These are phyloP conservation scores for Macrobrachium rosenbergii DNA, from an alignment of 1,140 invertebrate species.

Conservation along the genomic window DNA sequence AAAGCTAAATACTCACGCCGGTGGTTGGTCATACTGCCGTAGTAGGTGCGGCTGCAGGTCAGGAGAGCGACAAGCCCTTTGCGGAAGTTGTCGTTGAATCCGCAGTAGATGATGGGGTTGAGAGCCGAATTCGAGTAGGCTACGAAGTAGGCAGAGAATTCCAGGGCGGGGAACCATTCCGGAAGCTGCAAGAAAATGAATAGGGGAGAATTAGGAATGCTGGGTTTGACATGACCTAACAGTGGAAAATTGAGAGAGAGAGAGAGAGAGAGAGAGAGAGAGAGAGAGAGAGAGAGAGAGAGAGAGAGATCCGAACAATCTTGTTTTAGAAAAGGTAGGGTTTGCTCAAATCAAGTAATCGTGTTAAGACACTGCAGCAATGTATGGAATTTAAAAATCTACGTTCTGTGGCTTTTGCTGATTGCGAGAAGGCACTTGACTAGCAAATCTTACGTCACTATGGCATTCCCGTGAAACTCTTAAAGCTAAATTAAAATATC, in stretches of 20 bases:
- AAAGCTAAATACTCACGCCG: conserved; percentile 3
- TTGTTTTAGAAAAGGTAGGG: too few species aligned
- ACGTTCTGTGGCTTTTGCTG: too few species aligned
- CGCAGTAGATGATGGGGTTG: conserved; percentile 74
- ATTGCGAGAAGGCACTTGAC: too few species aligned
- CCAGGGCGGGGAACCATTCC: conserved; percentile 69
- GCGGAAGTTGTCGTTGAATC: conserved; percentile 69
- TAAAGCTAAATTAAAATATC: too few species aligned
- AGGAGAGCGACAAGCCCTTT: conserved; percentile 36
- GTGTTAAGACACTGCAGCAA: too few species aligned
- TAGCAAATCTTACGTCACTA: too few species aligned
- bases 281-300: conserved; percentile 15
- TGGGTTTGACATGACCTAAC: not conserved
- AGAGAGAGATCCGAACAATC: not conserved
- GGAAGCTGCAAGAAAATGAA: not conserved
- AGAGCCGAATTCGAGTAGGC: conserved; percentile 73
- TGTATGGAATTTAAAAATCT: too few species aligned
- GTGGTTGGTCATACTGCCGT: not conserved
- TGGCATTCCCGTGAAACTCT: too few species aligned
- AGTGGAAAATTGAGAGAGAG: not conserved
- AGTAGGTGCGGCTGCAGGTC: conserved; percentile 15
- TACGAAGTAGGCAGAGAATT: conserved; percentile 71
- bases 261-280: not conserved
- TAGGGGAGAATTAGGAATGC: conserved; percentile 63
- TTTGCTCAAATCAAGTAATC: too few species aligned